These are phyloP conservation scores for Stigmatopora nigra DNA, from an alignment of 2,113 vertebrate species.

Conservation along the genomic window DNA sequence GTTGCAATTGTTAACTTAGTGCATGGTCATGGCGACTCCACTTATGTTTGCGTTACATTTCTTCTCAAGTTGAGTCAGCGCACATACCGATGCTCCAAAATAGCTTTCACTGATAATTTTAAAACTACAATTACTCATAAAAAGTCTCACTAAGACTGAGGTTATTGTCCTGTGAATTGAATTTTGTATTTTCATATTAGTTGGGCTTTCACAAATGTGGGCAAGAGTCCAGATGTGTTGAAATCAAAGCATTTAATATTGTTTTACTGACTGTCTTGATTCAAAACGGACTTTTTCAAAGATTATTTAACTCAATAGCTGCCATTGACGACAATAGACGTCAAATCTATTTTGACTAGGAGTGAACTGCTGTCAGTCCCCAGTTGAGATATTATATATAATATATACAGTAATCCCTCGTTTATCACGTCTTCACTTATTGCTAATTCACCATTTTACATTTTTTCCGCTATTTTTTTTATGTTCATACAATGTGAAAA, in stretches of 20 bases:
- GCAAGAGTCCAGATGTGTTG: background rate
- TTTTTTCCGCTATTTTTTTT: too few relatives aligned
- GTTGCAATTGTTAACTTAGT: background rate
- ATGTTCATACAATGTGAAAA: too few relatives aligned
- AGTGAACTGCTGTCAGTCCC: background rate
- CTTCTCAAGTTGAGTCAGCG: slow-evolving; percentile 9
- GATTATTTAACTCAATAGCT: background rate
- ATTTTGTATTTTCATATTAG: background rate
- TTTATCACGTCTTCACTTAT: too few relatives aligned
- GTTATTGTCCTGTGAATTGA: slow-evolving; percentile 17
- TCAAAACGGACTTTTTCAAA: background rate
- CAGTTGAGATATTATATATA: too few relatives aligned
- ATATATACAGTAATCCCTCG: too few relatives aligned
- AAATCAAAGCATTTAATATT: background rate
- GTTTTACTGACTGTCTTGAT: background rate
- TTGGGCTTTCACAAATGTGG: background rate
- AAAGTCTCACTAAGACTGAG: slow-evolving; percentile 13
- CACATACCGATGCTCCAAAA: slow-evolving; percentile 35
- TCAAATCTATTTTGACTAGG: background rate
- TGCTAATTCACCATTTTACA: too few relatives aligned
- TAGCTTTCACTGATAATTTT: slow-evolving; percentile 25
- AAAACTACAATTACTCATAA: too few relatives aligned
- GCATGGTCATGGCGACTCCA: too few relatives aligned
- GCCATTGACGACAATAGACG: too few relatives aligned
- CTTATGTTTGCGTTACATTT: background rate